These are phyloP conservation scores for Apamea monoglypha DNA, from an alignment of 2,888 invertebrate genomes.

Conservation along the genomic window DNA sequence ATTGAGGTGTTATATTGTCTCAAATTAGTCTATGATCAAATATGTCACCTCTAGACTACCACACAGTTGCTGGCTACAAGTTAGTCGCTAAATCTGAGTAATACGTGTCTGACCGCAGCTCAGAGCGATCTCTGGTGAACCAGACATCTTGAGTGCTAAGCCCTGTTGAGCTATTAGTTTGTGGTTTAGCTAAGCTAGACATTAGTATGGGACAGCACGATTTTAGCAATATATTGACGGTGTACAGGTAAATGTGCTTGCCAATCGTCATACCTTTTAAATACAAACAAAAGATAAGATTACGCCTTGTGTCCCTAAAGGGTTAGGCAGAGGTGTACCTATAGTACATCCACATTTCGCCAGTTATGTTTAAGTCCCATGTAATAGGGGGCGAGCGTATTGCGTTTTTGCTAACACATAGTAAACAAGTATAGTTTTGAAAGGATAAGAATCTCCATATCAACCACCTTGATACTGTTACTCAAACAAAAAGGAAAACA, in stretches of 20 bases:
- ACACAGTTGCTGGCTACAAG: not conserved
- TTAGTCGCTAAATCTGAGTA: not conserved
- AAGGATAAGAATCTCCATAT: not conserved
- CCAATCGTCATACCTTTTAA: not conserved
- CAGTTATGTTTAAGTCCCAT: no score
- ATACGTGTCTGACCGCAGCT: conserved; percentile 1
- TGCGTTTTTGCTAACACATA: not conserved
- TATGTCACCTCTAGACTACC: not conserved
- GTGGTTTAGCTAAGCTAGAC: not conserved
- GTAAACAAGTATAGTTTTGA: not conserved
- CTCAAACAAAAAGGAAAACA: not conserved
- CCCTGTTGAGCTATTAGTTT: conserved; percentile 32
- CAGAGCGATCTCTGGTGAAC: not conserved
- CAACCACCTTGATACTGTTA: no score
- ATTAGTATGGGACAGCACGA: conserved; percentile 9
- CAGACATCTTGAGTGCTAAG: conserved; percentile 33
- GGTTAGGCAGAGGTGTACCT: no score
- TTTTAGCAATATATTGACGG: not conserved
- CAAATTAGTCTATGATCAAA: not conserved
- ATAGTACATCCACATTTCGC: no score
- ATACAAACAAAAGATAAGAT: not conserved
- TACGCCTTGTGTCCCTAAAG: no score
- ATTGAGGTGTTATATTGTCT: not conserved
- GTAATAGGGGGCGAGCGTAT: no score
- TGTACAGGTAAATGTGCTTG: not conserved